These are phyloP conservation scores for Etheostoma perlongum DNA, from an alignment of 2,797 vertebrate species.

Conservation along the genomic window DNA sequence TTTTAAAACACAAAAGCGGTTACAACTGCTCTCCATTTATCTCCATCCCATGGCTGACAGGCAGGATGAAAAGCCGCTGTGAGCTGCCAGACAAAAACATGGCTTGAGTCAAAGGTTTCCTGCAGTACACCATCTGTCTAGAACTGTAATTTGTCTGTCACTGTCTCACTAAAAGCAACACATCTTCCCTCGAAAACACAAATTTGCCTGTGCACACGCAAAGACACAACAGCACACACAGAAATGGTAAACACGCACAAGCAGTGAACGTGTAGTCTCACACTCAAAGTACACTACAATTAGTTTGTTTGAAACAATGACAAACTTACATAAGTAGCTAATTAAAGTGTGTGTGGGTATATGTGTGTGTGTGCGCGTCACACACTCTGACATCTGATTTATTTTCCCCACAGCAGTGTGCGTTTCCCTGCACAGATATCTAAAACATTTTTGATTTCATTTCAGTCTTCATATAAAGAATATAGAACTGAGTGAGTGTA, in stretches of 20 bases:
- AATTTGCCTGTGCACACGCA: slow-evolving; percentile 1
- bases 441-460: slow-evolving; percentile 30
- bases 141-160: slow-evolving; percentile 59
- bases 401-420: slow-evolving; percentile 23
- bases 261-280: slow-evolving; percentile 5
- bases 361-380: too few relatives aligned
- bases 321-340: slow-evolving; percentile 43
- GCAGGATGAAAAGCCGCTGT: slow-evolving; percentile 69
- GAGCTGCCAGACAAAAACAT: slow-evolving; percentile 72
- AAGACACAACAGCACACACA: slow-evolving; percentile 9
- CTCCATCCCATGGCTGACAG: slow-evolving; percentile 54
- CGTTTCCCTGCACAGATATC: slow-evolving; percentile 16
- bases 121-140: slow-evolving; percentile 65
- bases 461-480: slow-evolving; percentile 26
- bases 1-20: slow-evolving; percentile 51
- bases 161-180: slow-evolving; percentile 47
- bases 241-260: background rate
- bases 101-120: slow-evolving; percentile 76
- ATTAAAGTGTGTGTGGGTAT: slow-evolving; percentile 39
- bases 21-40: slow-evolving; percentile 55
- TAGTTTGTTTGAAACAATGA: slow-evolving; percentile 26
- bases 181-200: slow-evolving; percentile 38
- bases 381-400: slow-evolving; percentile 24
- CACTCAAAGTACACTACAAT: background rate
- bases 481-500: slow-evolving; percentile 7